Percentiles rank a stretch among this genome's conserved stretches.
Evolutionary conservation across 2,113 vertebrate species (phyloP).

Genomic region (Onychostruthus taczanowskii): DNA sequence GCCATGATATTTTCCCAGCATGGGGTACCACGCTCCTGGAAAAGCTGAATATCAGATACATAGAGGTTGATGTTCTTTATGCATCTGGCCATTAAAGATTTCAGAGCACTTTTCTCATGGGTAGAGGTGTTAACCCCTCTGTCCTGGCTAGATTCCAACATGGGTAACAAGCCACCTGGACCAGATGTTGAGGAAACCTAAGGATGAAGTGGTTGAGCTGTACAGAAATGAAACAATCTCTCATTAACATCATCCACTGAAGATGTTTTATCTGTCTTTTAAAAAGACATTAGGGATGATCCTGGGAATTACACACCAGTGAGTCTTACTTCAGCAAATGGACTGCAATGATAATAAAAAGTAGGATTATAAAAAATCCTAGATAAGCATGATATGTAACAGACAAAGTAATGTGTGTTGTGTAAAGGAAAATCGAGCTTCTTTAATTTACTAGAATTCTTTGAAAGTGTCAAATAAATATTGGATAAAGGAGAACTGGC

Average conservation of each 20-base stretch:
- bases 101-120: slow-evolving; percentile 5
- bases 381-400: not conserved
- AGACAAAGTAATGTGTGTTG: not conserved
- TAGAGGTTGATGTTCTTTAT: slow-evolving; percentile 8
- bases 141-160: slow-evolving; percentile 9
- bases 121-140: slow-evolving; percentile 45
- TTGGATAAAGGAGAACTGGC: slow-evolving; percentile 7
- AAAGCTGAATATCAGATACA: not conserved
- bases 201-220: not conserved
- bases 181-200: slow-evolving; percentile 24
- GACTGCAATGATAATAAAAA: slow-evolving; percentile 33
- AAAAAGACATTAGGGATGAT: slow-evolving; percentile 39
- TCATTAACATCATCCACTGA: slow-evolving; percentile 2
- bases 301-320: slow-evolving; percentile 14
- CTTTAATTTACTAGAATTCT: slow-evolving; percentile 47
- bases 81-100: slow-evolving; percentile 33
- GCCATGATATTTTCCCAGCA: slow-evolving; percentile 34
- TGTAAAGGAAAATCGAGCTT: slow-evolving; percentile 5
- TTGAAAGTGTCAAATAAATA: slow-evolving; percentile 43
- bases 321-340: slow-evolving; percentile 38
- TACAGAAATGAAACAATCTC: slow-evolving; percentile 13
- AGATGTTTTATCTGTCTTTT: slow-evolving; percentile 30
- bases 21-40: not conserved
- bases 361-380: slow-evolving; percentile 8
- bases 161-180: slow-evolving; percentile 42